These are phyloP conservation scores for rabbit (Oryctolagus cuniculus) DNA, from an alignment of 2,113 vertebrate species.

Conservation along the genomic window mOryCun1.1 NC_091443.1:24523501-24524000, in stretches of 20 bases:
- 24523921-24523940: background rate
- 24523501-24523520: background rate
- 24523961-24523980: background rate
- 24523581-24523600: background rate
- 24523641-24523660: background rate
- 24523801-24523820: background rate
- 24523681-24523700: slow-evolving; percentile 39
- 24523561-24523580: background rate
- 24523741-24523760: background rate
- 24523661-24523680: slow-evolving; percentile 59
- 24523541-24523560: background rate
- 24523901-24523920: background rate
- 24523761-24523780: background rate
- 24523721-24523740: slow-evolving; percentile 16
- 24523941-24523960: background rate
- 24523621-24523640: background rate
- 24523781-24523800: background rate
- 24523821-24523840: background rate
- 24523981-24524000: background rate
- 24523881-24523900: background rate
- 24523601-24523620: background rate
- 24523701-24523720: slow-evolving; percentile 26
- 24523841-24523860: background rate
- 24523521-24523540: background rate
- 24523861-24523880: background rate